Evolutionary conservation across 2,888 invertebrate species (phyloP), one percentile per base, ranked within the genome.

Genomic region (Nomada ruficornis): DNA sequence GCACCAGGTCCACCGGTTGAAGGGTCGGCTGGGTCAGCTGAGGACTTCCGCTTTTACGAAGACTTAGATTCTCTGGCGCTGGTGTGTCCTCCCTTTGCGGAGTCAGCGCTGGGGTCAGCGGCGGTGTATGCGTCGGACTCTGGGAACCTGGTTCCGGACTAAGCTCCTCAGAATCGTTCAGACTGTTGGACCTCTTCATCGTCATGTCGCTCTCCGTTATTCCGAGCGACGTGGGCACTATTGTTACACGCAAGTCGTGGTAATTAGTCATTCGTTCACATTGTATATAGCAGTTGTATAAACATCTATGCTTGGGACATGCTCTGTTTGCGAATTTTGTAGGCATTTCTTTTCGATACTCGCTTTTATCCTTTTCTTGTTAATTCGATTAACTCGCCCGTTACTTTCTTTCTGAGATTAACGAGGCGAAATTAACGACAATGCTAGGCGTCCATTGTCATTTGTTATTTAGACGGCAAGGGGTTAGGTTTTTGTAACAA

Each of bases 61-160:
- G 95, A 47, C 97, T 97, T 0, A 98, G 95, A 94, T 98, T 98
- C 93, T 98, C 98, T 0, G 98, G 98, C 0, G 96, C 96, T 0
- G 96, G 95, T 9, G 93, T 92, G 74, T 91, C 92, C 75, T 91
- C 92, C 68, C 93, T 87, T 74, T 93, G 91, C 7, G 92, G 92
- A 3, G 92, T 93, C 44, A 91, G 81, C 10, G 92, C 90, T 29
- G 93, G 91, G 55, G 92, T 92, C 20, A 92, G 78, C 5, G 93
- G 92, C 20, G 93, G 93, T 3, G 93, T 93, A 69, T 92, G 90
- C 52, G 90, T 90, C 23, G 93, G 92, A 80, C 93, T 93, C 47
- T 92, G 92, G n/a, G 92, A 90, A 18, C 90, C 91, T 23, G 91
- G 90, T 42, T 92, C 92, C 7, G 91, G 91, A 75, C 93, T 93